Conservation (phyloP, 1,140 invertebrate genomes). For the Apocrypta bakeri region DNA sequence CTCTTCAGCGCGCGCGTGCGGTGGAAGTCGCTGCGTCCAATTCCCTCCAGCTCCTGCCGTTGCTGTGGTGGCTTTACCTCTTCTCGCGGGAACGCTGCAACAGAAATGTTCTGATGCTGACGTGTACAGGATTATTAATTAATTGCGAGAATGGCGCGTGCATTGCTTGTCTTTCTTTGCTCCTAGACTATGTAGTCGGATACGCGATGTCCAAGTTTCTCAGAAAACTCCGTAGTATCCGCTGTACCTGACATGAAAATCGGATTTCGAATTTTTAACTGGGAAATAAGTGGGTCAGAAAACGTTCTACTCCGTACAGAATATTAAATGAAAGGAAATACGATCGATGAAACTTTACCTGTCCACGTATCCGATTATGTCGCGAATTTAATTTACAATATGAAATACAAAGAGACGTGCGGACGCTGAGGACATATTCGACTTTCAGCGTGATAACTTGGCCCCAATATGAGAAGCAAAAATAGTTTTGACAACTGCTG, state of each 20-base stretch:
- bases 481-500: not conserved
- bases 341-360: too few relatives aligned
- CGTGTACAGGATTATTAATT: slow-evolving; percentile 18
- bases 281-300: too few relatives aligned
- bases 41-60: not conserved
- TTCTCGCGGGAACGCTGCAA: slow-evolving; percentile 12
- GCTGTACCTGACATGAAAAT: too few relatives aligned
- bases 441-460: not conserved
- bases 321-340: slow-evolving; percentile 3
- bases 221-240: too few relatives aligned
- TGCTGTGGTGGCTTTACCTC: slow-evolving; percentile 19
- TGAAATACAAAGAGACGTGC: too few relatives aligned
- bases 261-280: too few relatives aligned
- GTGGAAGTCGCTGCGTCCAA: not conserved
- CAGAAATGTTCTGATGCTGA: slow-evolving; percentile 10
- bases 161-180: not conserved
- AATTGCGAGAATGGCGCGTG: slow-evolving; percentile 20
- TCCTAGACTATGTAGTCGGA: too few relatives aligned
- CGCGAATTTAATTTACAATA: too few relatives aligned
- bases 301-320: too few relatives aligned
- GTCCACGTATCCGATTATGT: too few relatives aligned
- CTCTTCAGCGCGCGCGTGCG: not conserved
- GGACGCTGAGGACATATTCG: too few relatives aligned
- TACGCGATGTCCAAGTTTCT: too few relatives aligned
- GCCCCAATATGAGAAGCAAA: slow-evolving; percentile 23